Base-by-base conservation (phyloP, 2,888 invertebrate species). In the Drosophila niveifrons region DNA sequence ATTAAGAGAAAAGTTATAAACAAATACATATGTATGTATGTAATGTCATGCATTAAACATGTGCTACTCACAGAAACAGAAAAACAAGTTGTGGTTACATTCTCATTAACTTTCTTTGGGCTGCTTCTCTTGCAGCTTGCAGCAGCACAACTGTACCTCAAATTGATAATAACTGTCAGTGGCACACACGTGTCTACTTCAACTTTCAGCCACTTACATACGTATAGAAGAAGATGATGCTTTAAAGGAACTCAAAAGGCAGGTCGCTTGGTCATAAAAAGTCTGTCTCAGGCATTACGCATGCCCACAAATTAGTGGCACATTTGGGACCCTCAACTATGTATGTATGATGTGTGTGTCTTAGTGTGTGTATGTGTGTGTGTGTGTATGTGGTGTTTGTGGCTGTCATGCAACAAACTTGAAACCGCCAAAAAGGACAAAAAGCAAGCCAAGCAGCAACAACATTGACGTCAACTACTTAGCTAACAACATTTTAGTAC, bases 231-330 rank as follows among this genome's bases (percentile, higher is more conserved):
- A 47, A 29, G 48, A 50, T n/a, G 57, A 50, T 58, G 61, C 29
- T 52, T 68, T 74, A 69, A 63, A 55, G 64, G 63, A 23, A 23
- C 52, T 18, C 56, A 76, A 70, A 69, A 50, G 23, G 23, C 6
- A 4, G 23, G 23, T 23, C 66, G 83, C n/a, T n/a, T 66, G 83
- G 62, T 59, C 73, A 76, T 83, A 81, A 81, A 83, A 83, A 66
- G 59, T 36, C 13, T 46, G 66, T 39, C 68, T 44, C 66, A 62
- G 66, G 44, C 67, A 72, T 73, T 78, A 51, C 82, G 71, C 79
- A 81, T 74, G 80, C 64, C 85, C 85, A 80, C 80, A 82, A 82
- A 82, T 82, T 82, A 85, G 82, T 85, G 78, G 75, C 64, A 55
- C 82, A 71, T 82, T 85, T 72, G 78, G 78, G 81, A 81, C 59